A percentile compares a stretch with the other conserved stretches of the same genome.
Evolutionary conservation across 2,888 invertebrate species (phyloP).

Genomic region (Phyllotreta striolata): DNA sequence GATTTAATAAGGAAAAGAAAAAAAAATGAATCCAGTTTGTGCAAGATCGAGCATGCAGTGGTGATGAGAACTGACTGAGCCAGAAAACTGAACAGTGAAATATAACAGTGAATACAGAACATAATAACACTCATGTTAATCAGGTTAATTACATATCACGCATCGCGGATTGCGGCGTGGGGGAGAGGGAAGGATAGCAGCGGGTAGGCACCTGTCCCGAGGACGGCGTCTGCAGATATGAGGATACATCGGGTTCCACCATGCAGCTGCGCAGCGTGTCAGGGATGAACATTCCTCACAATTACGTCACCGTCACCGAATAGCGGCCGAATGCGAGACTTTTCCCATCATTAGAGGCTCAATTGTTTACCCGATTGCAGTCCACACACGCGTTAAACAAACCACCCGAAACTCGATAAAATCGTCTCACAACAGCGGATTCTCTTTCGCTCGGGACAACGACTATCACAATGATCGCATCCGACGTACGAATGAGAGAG

Average conservation of each 20-base stretch:
- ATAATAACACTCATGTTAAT: slow-evolving; percentile 63
- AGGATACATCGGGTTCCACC: slow-evolving; percentile 95
- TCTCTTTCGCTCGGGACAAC: slow-evolving; percentile 44
- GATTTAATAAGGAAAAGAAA: slow-evolving; percentile 7
- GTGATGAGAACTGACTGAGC: slow-evolving; percentile 39
- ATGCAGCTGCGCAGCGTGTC: slow-evolving; percentile 93
- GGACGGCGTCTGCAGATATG: slow-evolving; percentile 93
- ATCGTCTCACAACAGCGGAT: slow-evolving; percentile 11
- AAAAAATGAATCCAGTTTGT: slow-evolving; percentile 18
- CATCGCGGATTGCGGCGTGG: slow-evolving; percentile 56
- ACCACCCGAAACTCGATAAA: slow-evolving; percentile 20
- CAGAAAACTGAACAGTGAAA: slow-evolving; percentile 46
- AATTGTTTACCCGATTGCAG: slow-evolving; percentile 30
- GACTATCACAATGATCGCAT: slow-evolving; percentile 55
- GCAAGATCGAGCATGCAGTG: slow-evolving; percentile 29
- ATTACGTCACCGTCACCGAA: slow-evolving; percentile 59
- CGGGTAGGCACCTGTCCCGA: slow-evolving; percentile 86
- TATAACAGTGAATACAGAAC: slow-evolving; percentile 51
- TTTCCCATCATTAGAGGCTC: slow-evolving; percentile 55
- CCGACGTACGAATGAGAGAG: slow-evolving; percentile 35
- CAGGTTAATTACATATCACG: slow-evolving; percentile 65
- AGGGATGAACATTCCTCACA: slow-evolving; percentile 85
- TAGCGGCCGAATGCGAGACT: slow-evolving; percentile 50
- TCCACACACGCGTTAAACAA: slow-evolving; percentile 35
- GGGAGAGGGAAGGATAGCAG: slow-evolving; percentile 66